Evolutionary conservation across 1,140 invertebrate species (phyloP), one percentile per base, ranked within the genome.

Genomic region (Drosophila pandora): DNA sequence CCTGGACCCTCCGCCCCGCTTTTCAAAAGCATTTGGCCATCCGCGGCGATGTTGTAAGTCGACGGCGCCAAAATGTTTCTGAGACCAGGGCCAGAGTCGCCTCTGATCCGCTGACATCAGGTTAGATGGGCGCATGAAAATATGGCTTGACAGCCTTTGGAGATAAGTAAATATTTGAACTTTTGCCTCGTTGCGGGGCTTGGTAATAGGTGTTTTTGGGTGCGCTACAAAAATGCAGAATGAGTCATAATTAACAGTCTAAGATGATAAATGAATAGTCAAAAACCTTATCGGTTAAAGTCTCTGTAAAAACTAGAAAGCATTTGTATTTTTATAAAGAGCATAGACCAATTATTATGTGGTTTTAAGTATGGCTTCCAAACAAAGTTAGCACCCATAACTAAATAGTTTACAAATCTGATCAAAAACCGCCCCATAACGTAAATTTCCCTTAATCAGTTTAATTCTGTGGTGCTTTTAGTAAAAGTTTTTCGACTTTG

Each of bases 81-180:
- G 54, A 64, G 56, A 74, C 54, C 78, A 64, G 32, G 69, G 69
- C 59, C 70, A 61, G 57, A 61, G 56, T 56, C 47, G 45, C 23
- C 21, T 13, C 22, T 39, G 47, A 61, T 52, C 37, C 48, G 61
- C 48, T 65, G 64, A 43, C 54, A 67, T 30, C 55, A 56, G 43
- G 48, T 78, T 30, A 32, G 13, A 17, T 45, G 41, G 7, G 64
- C 55, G 22, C 59, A 76, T 72, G 61, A 39, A 81, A 76, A 71
- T 76, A 65, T 28, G 28, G 48, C 49, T 63, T 39, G 13, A n/a
- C 45, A n/a, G 56, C 23, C 34, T 49, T 50, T 47, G 53, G 47
- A 25, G 65, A 50, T 57, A 49, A 49, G 65, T 70, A 82, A 82
- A 78, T 57, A 82, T 81, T 78, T 72, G 41, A 81, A 64, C 77